Conservation (phyloP, 92 coral and sea anemone species). For the Epizoanthus stellaris region DNA sequence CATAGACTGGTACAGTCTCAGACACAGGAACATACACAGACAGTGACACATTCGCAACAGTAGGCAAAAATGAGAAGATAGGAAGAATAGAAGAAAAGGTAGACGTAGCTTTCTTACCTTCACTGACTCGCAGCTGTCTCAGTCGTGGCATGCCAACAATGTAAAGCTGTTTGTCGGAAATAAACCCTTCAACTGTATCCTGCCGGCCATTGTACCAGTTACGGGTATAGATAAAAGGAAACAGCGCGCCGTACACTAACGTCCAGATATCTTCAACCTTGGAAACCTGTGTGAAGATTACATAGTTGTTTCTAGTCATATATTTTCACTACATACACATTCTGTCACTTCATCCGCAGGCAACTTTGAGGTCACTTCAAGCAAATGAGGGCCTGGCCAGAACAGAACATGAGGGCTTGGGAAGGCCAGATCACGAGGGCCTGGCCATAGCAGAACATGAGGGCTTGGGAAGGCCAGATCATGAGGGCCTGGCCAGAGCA, state of each 20-base stretch:
- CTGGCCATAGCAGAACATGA: no score
- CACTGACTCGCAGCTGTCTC: constrained; percentile 67
- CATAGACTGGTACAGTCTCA: background rate
- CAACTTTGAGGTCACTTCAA: no score
- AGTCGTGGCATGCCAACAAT: constrained; percentile 81
- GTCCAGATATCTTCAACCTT: constrained; percentile 44
- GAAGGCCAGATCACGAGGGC: no score
- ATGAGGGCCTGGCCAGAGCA: no score
- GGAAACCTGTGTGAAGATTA: constrained; percentile 1
- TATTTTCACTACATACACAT: background rate
- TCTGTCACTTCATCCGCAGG: background rate
- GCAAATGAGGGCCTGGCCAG: no score
- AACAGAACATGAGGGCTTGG: no score
- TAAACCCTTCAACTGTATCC: constrained; percentile 55
- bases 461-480: no score
- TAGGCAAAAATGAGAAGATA: background rate
- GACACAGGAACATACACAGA: background rate
- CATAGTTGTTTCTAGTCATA: background rate
- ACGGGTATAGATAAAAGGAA: constrained; percentile 56
- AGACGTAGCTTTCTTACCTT: constrained; percentile 41
- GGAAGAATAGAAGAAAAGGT: background rate
- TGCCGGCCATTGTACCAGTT: constrained; percentile 64
- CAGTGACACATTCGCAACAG: background rate
- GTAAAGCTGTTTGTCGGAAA: constrained; percentile 61
- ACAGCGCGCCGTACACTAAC: constrained; percentile 23